Base-by-base conservation (phyloP, 1,140 invertebrate species). In the Caenorhabditis brenneri region DNA sequence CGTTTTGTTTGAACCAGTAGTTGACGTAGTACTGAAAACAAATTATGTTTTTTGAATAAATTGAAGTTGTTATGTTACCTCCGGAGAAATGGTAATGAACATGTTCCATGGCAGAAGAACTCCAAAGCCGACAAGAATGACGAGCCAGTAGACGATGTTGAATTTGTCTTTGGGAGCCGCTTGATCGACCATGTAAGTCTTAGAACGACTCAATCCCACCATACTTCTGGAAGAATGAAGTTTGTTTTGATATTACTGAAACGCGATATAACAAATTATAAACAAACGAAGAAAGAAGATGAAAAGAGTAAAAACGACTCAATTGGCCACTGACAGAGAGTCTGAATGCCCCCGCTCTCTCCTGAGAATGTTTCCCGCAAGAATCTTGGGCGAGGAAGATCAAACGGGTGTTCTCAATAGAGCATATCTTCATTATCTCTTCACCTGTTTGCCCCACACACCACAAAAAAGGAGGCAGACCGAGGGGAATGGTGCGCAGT, bases 21-120 rank as follows among this genome's bases (percentile, higher is more conserved):
- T 85, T 55, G 24, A 85, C 84, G 39, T 85, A 85, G 29, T 85
- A 85, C 84, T 85, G 55, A 81, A 85, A 85, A 0, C n/a, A n/a
- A 29, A 19, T 12, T 29, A 39, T 19, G 1, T 36, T 83, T 22
- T 48, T 48, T 58, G 1, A 12, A 51, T 9, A 36, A 55, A 39
- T 12, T 51, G 4, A 2, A 6, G 1, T 9, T 16, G 12, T 27
- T 3, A n/a, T 29, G 24, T 51, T n/a, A 53, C 79, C 36, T 85
- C 42, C 1, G 84, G 84, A 42, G 84, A 55, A 12, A 85, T 85
- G 10, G 84, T 85, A 46, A 85, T 85, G 53, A 85, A 85, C 84
- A 85, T 85, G 48, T 85, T 85, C 84, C 84, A 85, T 22, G 84
- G 84, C 2, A 85, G 33, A 22, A 85, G 53, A 24, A 81, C 84